Percentiles rank a stretch among this genome's conserved stretches.
phyloP scores from a whole-genome alignment of 2,888 invertebrate species.

The Galerucella calmariensis region DNA sequence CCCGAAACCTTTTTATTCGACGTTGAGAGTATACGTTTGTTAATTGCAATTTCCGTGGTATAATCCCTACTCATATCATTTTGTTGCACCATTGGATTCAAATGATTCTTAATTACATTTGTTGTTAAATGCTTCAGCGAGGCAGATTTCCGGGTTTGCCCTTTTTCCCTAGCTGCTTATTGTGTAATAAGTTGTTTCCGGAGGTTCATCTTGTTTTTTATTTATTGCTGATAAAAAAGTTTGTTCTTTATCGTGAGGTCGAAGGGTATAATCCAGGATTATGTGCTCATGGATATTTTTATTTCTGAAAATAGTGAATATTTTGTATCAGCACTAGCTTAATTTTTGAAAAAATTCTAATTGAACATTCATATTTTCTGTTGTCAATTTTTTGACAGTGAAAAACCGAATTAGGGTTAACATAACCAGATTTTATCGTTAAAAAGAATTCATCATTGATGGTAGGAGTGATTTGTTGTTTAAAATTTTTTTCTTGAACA shows the following conservation, averaged over 20 bases:
- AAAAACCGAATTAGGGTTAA: no score
- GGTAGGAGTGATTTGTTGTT: no score
- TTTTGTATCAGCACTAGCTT: no score
- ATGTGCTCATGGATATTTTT: no score
- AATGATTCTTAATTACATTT: not conserved
- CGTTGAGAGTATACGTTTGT: not conserved
- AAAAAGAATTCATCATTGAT: no score
- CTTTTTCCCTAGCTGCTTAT: not conserved
- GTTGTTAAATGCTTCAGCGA: not conserved
- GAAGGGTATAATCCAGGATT: not conserved
- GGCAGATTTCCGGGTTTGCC: not conserved
- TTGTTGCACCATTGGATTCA: not conserved
- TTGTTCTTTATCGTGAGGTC: not conserved
- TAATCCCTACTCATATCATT: not conserved
- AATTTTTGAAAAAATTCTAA: no score
- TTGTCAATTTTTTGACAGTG: no score
- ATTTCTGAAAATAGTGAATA: no score
- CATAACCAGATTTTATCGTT: no score
- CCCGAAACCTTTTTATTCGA: no score
- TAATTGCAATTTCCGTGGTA: not conserved
- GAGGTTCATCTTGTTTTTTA: not conserved
- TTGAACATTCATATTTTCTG: no score
- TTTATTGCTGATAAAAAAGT: not conserved
- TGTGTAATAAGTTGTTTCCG: not conserved
- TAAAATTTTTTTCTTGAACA: no score